Percentiles rank a stretch among this genome's conserved stretches.
These are phyloP conservation scores for Acropora yongei DNA, from an alignment of 64 coral and sea anemone species.

Conservation along the genomic window DNA sequence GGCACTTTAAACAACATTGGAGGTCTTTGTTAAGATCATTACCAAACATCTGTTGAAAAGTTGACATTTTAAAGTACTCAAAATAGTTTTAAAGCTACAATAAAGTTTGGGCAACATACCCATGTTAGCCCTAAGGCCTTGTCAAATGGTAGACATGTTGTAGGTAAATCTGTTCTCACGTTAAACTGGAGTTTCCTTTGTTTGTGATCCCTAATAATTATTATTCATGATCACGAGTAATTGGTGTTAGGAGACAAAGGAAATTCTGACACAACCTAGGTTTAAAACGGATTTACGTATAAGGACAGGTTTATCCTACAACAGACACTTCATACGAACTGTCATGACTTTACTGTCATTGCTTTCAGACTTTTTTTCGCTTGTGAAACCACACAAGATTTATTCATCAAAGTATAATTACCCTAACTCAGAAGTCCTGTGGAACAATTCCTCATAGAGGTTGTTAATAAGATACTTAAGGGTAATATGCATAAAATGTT, in stretches of 20 bases:
- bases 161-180: slow-evolving; percentile 52
- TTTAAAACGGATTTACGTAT: slow-evolving; percentile 53
- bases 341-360: slow-evolving; percentile 44
- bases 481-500: slow-evolving; percentile 49
- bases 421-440: slow-evolving; percentile 46
- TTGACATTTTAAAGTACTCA: slow-evolving; percentile 56
- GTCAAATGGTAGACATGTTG: slow-evolving; percentile 6
- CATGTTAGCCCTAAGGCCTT: background rate
- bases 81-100: slow-evolving; percentile 61
- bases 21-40: slow-evolving; percentile 62
- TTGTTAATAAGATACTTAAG: slow-evolving; percentile 59
- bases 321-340: slow-evolving; percentile 47
- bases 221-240: slow-evolving; percentile 46
- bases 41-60: slow-evolving; percentile 53
- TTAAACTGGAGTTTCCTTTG: slow-evolving; percentile 27
- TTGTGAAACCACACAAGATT: slow-evolving; percentile 57
- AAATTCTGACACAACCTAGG: slow-evolving; percentile 56
- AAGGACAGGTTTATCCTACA: slow-evolving; percentile 45
- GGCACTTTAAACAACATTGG: background rate
- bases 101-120: background rate
- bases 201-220: slow-evolving; percentile 38
- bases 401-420: slow-evolving; percentile 37
- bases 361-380: slow-evolving; percentile 45
- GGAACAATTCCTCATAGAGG: slow-evolving; percentile 53
- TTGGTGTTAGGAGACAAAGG: slow-evolving; percentile 42